Evolutionary conservation across 2,113 vertebrate genomes (phyloP).

Genomic region (Syrrhaptes paradoxus): DNA sequence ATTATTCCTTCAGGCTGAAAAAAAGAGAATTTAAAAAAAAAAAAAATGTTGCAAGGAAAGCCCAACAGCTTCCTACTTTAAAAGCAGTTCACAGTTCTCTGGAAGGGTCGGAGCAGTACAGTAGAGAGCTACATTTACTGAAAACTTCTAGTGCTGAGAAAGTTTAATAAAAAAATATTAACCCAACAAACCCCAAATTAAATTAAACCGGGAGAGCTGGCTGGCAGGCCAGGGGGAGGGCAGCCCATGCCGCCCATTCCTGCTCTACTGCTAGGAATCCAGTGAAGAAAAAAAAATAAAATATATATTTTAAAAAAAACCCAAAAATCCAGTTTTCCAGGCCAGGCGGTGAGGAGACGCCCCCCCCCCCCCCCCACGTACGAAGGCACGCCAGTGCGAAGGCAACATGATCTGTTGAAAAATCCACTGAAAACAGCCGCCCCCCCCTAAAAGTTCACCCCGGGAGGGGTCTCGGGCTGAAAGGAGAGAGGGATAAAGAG

Average conservation of each 20-base stretch:
- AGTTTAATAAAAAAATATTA: background rate
- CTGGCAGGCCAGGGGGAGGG: background rate
- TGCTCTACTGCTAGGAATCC: background rate
- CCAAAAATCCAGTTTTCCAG: background rate
- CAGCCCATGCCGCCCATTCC: rapidly evolving
- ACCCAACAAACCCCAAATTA: conserved; percentile 24
- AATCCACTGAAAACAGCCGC: background rate
- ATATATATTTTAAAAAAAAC: background rate
- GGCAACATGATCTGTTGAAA: background rate
- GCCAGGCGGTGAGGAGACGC: background rate
- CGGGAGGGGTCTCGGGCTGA: conserved; percentile 38
- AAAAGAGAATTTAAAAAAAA: background rate
- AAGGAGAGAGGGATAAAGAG: background rate
- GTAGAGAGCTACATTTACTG: conserved; percentile 42
- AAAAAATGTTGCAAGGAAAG: background rate
- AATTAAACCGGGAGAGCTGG: background rate
- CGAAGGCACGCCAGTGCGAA: conserved; percentile 38
- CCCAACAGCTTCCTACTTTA: background rate
- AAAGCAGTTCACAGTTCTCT: background rate
- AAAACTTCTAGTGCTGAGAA: conserved; percentile 40
- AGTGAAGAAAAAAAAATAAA: background rate
- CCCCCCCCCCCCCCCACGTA: background rate
- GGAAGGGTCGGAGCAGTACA: conserved; percentile 33
- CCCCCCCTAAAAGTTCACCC: conserved; percentile 10
- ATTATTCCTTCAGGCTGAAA: conserved; percentile 16